These are phyloP conservation scores for Timema cristinae DNA, from an alignment of 2,888 invertebrate species.

Conservation along the genomic window DNA sequence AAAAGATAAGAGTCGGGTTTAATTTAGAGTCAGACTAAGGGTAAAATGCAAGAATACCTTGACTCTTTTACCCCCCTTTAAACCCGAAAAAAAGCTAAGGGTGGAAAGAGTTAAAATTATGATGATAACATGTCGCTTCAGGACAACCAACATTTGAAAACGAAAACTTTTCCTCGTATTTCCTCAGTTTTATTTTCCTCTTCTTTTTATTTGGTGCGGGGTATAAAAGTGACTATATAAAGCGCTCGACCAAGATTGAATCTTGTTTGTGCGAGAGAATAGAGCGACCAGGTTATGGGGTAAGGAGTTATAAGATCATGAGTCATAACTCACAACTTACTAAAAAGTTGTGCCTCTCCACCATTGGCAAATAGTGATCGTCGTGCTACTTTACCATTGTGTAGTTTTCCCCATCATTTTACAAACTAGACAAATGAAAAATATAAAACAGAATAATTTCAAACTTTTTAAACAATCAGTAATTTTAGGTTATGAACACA, in stretches of 20 bases:
- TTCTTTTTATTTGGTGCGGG: background rate
- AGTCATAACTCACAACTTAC: too few species aligned
- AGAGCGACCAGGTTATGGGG: too few species aligned
- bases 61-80: background rate
- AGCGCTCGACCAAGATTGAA: conserved; percentile 20
- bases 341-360: too few species aligned
- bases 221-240: conserved; percentile 7
- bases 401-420: too few species aligned
- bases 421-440: background rate
- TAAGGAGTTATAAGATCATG: too few species aligned
- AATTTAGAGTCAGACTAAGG: conserved; percentile 8
- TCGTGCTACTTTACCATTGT: too few species aligned
- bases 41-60: conserved; percentile 6
- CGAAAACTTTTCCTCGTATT: conserved; percentile 21
- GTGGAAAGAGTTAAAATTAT: conserved; percentile 24
- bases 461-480: background rate
- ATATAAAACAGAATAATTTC: background rate
- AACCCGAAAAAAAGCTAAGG: background rate
- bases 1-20: conserved; percentile 25
- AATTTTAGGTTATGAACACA: too few species aligned
- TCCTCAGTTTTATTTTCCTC: conserved; percentile 15
- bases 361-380: too few species aligned
- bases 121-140: conserved; percentile 26
- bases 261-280: conserved; percentile 21
- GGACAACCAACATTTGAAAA: conserved; percentile 24